Percentiles rank a stretch among this genome's conserved stretches.
phyloP scores from a whole-genome alignment of 2,888 invertebrate species.

The Nemoura dubitans region DNA sequence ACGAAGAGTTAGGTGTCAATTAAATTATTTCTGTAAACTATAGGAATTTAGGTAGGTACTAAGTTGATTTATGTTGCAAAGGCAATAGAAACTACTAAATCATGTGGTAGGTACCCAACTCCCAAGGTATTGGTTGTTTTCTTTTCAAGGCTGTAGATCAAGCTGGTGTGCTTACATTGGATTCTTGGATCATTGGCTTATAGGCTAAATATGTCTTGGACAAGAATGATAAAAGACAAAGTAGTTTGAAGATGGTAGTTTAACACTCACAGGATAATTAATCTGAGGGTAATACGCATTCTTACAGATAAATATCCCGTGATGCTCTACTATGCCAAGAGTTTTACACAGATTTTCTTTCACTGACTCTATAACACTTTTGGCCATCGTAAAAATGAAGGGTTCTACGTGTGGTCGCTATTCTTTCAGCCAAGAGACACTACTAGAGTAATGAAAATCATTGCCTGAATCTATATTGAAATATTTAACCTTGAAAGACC shows the following conservation, averaged over 20 bases:
- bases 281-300: background rate
- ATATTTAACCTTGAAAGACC: background rate
- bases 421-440: background rate
- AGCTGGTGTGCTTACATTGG: too few relatives aligned
- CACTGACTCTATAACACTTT: background rate
- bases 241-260: background rate
- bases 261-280: background rate
- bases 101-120: too few relatives aligned
- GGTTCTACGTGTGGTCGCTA: background rate
- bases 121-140: too few relatives aligned
- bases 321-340: background rate
- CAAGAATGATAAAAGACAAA: too few relatives aligned
- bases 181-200: too few relatives aligned
- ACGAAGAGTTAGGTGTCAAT: too few relatives aligned
- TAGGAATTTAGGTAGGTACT: too few relatives aligned
- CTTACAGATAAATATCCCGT: background rate
- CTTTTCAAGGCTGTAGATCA: too few relatives aligned
- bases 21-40: too few relatives aligned
- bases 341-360: background rate
- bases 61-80: too few relatives aligned
- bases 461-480: background rate
- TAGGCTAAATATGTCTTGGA: too few relatives aligned
- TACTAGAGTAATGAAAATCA: background rate
- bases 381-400: background rate
- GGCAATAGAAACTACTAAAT: too few relatives aligned